These are phyloP conservation scores for Ellobium chinense DNA, from an alignment of 2,888 invertebrate species.

Conservation along the genomic window DNA sequence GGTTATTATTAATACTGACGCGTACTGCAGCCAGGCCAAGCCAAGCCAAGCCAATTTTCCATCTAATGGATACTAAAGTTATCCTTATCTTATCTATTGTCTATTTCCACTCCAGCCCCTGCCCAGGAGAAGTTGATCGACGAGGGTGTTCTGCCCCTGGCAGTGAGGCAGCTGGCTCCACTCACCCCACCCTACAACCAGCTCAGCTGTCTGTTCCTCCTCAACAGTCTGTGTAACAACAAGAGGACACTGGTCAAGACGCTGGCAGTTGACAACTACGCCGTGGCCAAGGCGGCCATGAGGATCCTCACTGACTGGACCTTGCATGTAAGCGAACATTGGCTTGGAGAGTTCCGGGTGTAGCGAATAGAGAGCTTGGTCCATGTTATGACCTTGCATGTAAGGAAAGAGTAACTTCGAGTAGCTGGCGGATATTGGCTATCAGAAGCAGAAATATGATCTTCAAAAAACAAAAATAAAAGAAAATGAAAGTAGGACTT, in stretches of 20 bases:
- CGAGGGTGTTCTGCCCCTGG: constrained; percentile 12
- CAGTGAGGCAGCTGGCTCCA: constrained; percentile 9
- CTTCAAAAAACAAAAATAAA: no score
- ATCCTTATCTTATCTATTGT: background rate
- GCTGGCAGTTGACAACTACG: constrained; percentile 31
- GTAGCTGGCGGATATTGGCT: no score
- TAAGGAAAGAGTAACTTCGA: no score
- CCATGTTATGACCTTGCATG: no score
- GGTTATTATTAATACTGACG: no score
- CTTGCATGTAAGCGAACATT: background rate
- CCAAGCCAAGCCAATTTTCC: no score
- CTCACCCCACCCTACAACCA: background rate
- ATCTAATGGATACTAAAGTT: background rate
- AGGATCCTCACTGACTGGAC: constrained; percentile 28
- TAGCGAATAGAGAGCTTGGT: no score
- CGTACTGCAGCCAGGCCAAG: no score
- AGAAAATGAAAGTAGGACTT: no score
- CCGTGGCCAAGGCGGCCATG: constrained; percentile 20
- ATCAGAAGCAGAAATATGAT: no score
- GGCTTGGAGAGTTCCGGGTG: no score
- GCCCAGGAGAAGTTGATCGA: constrained; percentile 4
- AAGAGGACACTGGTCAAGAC: background rate
- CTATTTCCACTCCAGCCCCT: background rate
- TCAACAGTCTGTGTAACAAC: constrained; percentile 33
- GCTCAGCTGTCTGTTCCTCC: constrained; percentile 27